Base-by-base conservation (phyloP, 2,888 invertebrate genomes). In the Poecilobothrus nobilitatus region DNA sequence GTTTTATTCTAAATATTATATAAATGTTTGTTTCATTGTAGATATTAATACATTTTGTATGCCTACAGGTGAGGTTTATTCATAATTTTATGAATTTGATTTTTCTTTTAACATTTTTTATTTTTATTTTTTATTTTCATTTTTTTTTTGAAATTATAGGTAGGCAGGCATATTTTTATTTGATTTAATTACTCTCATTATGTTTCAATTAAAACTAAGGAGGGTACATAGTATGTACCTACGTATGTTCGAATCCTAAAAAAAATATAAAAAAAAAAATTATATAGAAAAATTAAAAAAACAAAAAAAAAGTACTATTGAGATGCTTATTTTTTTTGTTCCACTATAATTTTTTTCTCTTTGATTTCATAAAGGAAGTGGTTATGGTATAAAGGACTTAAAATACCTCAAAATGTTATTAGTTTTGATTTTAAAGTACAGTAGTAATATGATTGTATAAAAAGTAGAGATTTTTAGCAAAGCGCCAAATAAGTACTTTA, bases 181-280 rank as follows among this genome's bases (percentile, higher is more conserved):
- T 53, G 53, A 53, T 53, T 53, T 53, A 53, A 53, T 53, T 53
- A 53, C 53, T 53, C 53, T 53, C 53, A 53, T 53, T 53, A 53
- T 53, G 53, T 53, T 53, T 53, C 53, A 53, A 53, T 53, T 53
- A 53, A 53, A 53, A 53, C 9, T 15, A 53, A n/a, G 53, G 7
- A 18, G 6, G 18, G 18, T 12, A 12, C 18, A 53, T 18, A 53
- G 12, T 18, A 53, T 53, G 15, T 53, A 53, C n/a, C 15, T 53
- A 53, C 10, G 15, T 18, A 53, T 53, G 15, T 53, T 12, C n/a
- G 53, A 12, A 53, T 8, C 18, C 53, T 18, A 53, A 53, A 53
- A 53, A 53, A 53, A 53, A 9, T 15, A 53, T 15, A 53, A 53
- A 53, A 53, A 18, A 53, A 53, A 53, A 53, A 53, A 53, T 10